Conservation (phyloP, 1,140 invertebrate genomes). For the Temnothorax longispinosus region DNA sequence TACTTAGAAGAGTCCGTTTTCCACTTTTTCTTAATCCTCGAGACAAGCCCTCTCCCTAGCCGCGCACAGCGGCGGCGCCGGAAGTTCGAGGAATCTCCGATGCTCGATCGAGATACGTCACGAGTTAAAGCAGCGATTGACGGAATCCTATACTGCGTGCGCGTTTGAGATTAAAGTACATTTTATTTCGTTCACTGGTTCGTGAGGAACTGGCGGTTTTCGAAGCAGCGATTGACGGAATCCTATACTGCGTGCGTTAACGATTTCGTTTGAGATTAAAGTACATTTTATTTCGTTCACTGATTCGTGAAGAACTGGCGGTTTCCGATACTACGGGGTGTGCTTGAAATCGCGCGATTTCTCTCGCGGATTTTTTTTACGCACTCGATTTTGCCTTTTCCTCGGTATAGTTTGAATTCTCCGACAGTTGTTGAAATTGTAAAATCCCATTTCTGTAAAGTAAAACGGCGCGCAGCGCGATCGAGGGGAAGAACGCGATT, state of each 20-base stretch:
- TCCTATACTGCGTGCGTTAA: conserved; percentile 10
- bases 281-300: not conserved
- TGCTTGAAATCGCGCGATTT: not conserved
- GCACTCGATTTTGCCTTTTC: not conserved
- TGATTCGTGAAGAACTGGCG: not conserved
- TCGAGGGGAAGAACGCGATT: not conserved
- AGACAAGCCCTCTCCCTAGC: not conserved
- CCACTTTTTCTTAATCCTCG: conserved; percentile 29
- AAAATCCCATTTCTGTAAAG: not conserved
- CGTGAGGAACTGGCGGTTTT: not conserved
- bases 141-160: not conserved
- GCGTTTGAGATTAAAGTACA: not conserved
- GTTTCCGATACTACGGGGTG: not conserved
- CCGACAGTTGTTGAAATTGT: not conserved
- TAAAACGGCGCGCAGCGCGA: too few relatives aligned
- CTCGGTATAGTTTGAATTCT: not conserved
- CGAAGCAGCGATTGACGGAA: not conserved
- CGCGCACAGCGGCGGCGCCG: not conserved
- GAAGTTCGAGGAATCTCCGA: not conserved
- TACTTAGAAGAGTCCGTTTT: conserved; percentile 25
- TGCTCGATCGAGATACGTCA: conserved; percentile 14
- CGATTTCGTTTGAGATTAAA: not conserved
- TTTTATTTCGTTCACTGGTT: not conserved
- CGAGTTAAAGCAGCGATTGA: conserved; percentile 30
- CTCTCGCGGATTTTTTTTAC: not conserved